phyloP scores from a whole-genome alignment of 2,888 invertebrate genomes.

The Mythimna albipuncta region DNA sequence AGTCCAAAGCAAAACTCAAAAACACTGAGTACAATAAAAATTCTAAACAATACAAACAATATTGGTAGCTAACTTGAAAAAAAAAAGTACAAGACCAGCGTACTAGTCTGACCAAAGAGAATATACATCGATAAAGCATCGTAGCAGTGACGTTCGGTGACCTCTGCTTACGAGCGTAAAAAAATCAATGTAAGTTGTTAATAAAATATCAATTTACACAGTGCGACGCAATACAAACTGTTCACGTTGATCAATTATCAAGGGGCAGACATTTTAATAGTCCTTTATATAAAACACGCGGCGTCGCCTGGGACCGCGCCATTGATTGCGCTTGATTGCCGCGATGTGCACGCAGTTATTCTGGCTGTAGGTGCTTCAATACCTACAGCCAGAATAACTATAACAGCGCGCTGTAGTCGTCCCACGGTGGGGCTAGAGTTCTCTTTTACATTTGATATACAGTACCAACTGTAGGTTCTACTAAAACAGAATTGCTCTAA shows the following conservation, averaged over 20 bases:
- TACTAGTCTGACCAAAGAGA: too few relatives aligned
- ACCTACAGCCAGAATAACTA: background rate
- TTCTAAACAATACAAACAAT: too few relatives aligned
- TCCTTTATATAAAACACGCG: conserved; percentile 30
- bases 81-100: too few relatives aligned
- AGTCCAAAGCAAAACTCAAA: too few relatives aligned
- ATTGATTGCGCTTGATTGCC: conserved; percentile 45
- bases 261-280: conserved; percentile 24
- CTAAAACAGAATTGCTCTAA: too few relatives aligned
- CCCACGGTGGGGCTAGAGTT: too few relatives aligned
- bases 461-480: background rate
- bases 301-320: conserved; percentile 34
- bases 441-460: background rate
- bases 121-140: too few relatives aligned
- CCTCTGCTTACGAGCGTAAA: background rate
- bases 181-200: background rate
- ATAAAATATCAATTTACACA: background rate
- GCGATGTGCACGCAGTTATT: background rate
- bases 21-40: too few relatives aligned
- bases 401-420: background rate
- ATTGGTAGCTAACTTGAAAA: too few relatives aligned
- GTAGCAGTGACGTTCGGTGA: too few relatives aligned
- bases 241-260: conserved; percentile 27
- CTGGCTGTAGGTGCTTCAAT: too few relatives aligned
- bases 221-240: conserved; percentile 8